A percentile compares a stretch with the other conserved stretches of the same genome.
Evolutionary conservation across 2,797 vertebrate species (phyloP).

Genomic region (Syngnathus rostellatus): DNA sequence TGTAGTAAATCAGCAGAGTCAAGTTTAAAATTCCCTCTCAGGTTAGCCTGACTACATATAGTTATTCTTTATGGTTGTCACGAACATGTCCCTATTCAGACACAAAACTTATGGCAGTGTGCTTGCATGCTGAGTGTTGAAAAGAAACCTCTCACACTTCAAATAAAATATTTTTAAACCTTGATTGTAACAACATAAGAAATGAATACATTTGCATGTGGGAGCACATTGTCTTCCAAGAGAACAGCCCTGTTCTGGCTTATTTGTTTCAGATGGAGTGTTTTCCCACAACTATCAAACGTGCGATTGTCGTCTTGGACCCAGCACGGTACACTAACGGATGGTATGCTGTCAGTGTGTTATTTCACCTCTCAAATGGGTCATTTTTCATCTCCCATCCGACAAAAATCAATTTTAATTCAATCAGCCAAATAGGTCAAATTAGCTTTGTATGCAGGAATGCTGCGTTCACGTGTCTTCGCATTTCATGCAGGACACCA

Average conservation of each 20-base stretch:
- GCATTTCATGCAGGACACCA: slow-evolving; percentile 18
- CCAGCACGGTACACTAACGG: background rate
- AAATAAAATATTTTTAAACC: background rate
- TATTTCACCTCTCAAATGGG: slow-evolving; percentile 12
- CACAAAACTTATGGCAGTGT: background rate
- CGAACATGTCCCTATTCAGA: background rate
- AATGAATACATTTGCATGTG: background rate
- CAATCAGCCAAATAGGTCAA: slow-evolving; percentile 30
- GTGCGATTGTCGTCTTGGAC: background rate
- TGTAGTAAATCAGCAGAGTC: background rate
- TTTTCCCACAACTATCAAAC: background rate
- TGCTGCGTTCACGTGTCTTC: slow-evolving; percentile 8
- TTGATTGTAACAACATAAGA: background rate
- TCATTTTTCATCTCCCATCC: slow-evolving; percentile 16
- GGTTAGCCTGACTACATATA: background rate
- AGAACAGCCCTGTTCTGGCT: background rate
- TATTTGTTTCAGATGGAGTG: background rate
- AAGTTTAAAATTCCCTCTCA: background rate
- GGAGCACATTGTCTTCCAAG: background rate
- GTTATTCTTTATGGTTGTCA: background rate
- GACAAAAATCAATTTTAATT: slow-evolving; percentile 14
- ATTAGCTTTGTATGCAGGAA: slow-evolving; percentile 13
- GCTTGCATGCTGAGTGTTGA: background rate
- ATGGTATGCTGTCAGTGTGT: background rate
- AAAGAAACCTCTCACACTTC: background rate